Evolutionary conservation across 2,113 vertebrate genomes (phyloP).

Genomic region (Aix galericulata): DNA sequence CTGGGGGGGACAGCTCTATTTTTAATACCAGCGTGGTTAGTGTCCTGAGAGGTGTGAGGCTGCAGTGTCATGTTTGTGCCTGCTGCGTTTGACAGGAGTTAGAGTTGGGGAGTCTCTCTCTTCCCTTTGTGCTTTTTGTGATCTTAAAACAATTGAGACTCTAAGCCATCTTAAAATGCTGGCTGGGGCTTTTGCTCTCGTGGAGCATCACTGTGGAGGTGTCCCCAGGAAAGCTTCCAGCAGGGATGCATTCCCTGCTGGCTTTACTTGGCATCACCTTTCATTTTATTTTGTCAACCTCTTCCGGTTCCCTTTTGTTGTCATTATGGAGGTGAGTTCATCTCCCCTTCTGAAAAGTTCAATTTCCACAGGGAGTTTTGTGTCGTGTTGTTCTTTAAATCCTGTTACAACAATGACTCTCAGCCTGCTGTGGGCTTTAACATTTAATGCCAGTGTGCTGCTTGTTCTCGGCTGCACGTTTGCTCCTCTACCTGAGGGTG

Average conservation of each 20-base stretch:
- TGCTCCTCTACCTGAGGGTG: background rate
- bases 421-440: background rate
- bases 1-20: rapidly evolving
- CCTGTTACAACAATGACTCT: background rate
- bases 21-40: background rate
- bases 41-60: background rate
- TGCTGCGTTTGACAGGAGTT: background rate
- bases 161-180: background rate
- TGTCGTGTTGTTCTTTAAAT: background rate
- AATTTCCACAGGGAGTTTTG: background rate
- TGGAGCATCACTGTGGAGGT: background rate
- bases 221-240: background rate
- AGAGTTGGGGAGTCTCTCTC: background rate
- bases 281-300: background rate
- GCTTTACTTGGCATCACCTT: background rate
- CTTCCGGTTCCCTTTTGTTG: background rate
- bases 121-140: background rate
- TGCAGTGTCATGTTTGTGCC: background rate
- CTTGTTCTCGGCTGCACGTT: background rate
- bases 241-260: background rate
- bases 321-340: background rate
- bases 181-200: background rate
- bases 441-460: background rate
- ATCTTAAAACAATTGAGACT: background rate
- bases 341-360: background rate